Evolutionary conservation across 2,113 vertebrate species (phyloP).

Genomic region (Glareola pratincola): DNA sequence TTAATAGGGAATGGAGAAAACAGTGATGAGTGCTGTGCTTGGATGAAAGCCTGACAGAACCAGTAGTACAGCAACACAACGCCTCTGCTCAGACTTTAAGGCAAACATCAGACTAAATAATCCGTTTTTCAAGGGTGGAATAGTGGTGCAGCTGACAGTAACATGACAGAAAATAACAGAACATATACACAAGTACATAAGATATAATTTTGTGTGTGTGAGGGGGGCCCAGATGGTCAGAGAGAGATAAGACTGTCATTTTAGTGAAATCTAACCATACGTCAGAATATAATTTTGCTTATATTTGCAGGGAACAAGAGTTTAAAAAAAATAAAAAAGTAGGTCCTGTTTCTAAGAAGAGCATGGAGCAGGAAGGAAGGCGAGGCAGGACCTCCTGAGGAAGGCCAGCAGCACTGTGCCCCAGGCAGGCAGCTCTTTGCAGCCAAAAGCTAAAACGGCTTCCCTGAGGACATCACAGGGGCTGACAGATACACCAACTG

Average conservation of each 20-base stretch:
- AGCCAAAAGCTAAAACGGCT: not conserved
- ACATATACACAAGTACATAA: not conserved
- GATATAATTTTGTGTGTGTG: not conserved
- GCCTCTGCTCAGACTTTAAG: not conserved
- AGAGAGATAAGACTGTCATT: not conserved
- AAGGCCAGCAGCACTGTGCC: not conserved
- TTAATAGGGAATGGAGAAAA: not conserved
- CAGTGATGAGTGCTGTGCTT: not conserved
- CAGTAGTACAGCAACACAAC: not conserved
- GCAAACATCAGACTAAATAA: not conserved
- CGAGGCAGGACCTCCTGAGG: not conserved
- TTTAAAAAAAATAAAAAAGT: not conserved
- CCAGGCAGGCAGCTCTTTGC: not conserved
- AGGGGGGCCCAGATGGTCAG: not conserved
- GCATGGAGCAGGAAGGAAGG: not conserved
- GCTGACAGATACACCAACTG: not conserved
- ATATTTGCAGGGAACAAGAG: not conserved
- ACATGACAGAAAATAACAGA: not conserved
- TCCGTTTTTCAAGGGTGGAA: not conserved
- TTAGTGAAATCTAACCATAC: not conserved
- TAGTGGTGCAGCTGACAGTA: not conserved
- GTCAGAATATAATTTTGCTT: not conserved
- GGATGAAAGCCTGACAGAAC: not conserved
- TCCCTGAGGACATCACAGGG: not conserved
- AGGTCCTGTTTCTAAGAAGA: not conserved